Evolutionary conservation across 2,888 invertebrate species (phyloP).

Genomic region (Slavum lentiscoides): DNA sequence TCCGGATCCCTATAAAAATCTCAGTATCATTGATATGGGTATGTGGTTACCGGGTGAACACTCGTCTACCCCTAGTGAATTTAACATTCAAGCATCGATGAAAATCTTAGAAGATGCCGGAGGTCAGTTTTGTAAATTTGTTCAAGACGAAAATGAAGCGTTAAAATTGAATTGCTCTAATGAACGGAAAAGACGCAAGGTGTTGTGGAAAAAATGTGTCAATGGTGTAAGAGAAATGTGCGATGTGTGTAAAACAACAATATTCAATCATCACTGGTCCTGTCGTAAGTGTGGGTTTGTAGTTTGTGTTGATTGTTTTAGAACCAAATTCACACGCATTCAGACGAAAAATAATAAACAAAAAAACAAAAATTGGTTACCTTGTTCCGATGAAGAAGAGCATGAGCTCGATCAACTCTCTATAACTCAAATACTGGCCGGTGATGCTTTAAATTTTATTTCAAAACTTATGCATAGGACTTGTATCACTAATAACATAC

Average conservation of each 20-base stretch:
- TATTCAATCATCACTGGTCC: conserved; percentile 98
- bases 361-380: conserved; percentile 79
- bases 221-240: conserved; percentile 96
- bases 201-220: conserved; percentile 95
- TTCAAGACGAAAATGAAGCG: conserved; percentile 88
- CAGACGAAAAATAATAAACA: conserved; percentile 67
- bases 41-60: conserved; percentile 82
- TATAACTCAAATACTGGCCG: conserved; percentile 94
- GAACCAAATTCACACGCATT: conserved; percentile 66
- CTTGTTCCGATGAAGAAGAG: conserved; percentile 79
- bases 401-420: conserved; percentile 86
- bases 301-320: conserved; percentile 95
- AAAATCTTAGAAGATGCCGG: conserved; percentile 86
- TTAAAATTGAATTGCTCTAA: conserved; percentile 60
- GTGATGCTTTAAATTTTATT: conserved; percentile 77
- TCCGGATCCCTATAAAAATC: conserved; percentile 86
- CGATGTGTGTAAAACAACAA: conserved; percentile 94
- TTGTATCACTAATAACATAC: neutral
- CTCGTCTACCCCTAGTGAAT: conserved; percentile 69
- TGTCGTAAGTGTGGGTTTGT: conserved; percentile 96
- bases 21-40: conserved; percentile 69
- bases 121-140: conserved; percentile 92
- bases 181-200: conserved; percentile 60
- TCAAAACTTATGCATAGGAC: conserved; percentile 59
- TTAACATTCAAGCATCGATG: conserved; percentile 84